These are phyloP conservation scores for Subacronicta megacephala DNA, from an alignment of 2,888 invertebrate genomes.

Conservation along the genomic window DNA sequence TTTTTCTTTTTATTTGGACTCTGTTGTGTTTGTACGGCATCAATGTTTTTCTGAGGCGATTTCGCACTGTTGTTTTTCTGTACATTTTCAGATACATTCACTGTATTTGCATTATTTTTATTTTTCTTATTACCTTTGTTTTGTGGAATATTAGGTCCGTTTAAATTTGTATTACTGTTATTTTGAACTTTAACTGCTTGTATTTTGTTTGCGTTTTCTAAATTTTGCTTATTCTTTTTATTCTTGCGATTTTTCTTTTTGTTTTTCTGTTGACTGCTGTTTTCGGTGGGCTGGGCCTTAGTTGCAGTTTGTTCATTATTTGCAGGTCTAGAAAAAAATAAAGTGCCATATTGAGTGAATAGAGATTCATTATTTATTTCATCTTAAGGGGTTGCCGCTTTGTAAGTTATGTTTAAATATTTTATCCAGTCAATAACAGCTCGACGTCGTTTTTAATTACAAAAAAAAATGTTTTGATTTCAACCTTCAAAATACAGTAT, in stretches of 20 bases:
- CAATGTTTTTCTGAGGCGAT: slow-evolving; percentile 26
- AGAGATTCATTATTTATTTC: too few species aligned
- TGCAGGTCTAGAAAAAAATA: slow-evolving; percentile 34
- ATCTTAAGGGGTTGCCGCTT: too few species aligned
- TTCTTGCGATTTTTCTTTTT: slow-evolving; percentile 68
- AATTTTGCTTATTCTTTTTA: slow-evolving; percentile 61
- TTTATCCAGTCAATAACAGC: too few species aligned
- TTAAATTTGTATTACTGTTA: slow-evolving; percentile 22
- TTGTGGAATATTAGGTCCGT: slow-evolving; percentile 27
- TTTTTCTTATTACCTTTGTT: slow-evolving; percentile 55
- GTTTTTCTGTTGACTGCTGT: slow-evolving; percentile 53
- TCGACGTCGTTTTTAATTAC: too few species aligned
- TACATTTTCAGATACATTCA: slow-evolving; percentile 31
- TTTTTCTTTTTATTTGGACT: slow-evolving; percentile 64
- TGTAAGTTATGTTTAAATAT: too few species aligned
- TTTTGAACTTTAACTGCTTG: slow-evolving; percentile 14
- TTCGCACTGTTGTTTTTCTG: slow-evolving; percentile 36
- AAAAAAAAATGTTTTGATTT: too few species aligned
- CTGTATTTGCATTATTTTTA: slow-evolving; percentile 45
- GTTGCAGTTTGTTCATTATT: slow-evolving; percentile 12
- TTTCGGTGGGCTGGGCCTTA: slow-evolving; percentile 10
- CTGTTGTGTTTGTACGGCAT: slow-evolving; percentile 33
- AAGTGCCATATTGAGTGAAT: too few species aligned
- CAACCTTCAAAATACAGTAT: too few species aligned
- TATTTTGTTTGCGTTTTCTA: slow-evolving; percentile 20